Base-by-base conservation (phyloP, 2,797 vertebrate species). In the Liasis olivaceus region DNA sequence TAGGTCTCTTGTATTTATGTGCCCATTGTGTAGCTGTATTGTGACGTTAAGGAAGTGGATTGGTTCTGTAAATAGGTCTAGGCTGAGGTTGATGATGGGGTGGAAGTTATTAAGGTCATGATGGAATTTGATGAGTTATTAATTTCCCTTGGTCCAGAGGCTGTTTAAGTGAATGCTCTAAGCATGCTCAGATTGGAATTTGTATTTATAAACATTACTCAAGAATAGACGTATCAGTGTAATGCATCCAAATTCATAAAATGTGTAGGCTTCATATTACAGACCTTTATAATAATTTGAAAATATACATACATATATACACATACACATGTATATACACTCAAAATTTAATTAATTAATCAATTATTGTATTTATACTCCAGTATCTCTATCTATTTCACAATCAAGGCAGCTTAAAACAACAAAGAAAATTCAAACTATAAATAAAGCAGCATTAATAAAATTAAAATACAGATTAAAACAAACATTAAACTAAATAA, bases 131-230 rank as follows among this genome's bases (percentile, higher is more conserved):
- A 77, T 36, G 31, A 77, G 36, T 42, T 77, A 47, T 81, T 47
- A 81, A 47, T 47, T 81, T 81, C 17, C 36, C 72, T 81, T 81
- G 8, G 51, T 54, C 51, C 51, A 54, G 51, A 54, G 42, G 72
- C 11, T 47, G 47, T 4, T 81, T 22, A 81, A 81, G 36, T 8
- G 69, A 72, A 15, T 42, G 17, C 42, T 77, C 42, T 77, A 36
- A 81, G 4, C 3, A 12, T 81, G 24, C 47, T 81, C 20, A 47
- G 42, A 81, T 81, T 81, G 36, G 72, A 47, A 93, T 95, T 91
- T 93, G 91, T 92, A 95, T 96, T 92, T 96, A 94, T 94, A 90
- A 92, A 94, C 7, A 0, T 0, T 90, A 94, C 93, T 69, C 93
- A 93, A 58, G 66, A 84, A 91, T 85, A 95, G 89, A 91, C 56